A percentile compares a stretch with the other conserved stretches of the same genome.
phyloP scores from a whole-genome alignment of 2,797 vertebrate species.

The Otolemur crassicaudatus region DNA sequence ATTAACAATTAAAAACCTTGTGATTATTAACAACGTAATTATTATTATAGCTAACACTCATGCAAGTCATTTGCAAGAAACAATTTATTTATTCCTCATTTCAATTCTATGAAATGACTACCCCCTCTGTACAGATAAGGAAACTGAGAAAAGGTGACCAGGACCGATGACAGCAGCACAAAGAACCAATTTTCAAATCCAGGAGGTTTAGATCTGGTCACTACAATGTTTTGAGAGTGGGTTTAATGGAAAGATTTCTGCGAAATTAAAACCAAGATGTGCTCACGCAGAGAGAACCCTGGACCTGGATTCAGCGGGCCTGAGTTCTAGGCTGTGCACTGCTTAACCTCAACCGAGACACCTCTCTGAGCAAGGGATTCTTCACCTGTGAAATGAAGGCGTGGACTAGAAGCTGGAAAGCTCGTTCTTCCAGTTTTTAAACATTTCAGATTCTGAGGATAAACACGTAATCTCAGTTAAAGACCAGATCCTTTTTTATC shows the following conservation, averaged over 20 bases:
- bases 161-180: neutral
- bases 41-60: constrained; percentile 3
- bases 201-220: neutral
- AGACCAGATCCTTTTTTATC: neutral
- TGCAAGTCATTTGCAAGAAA: constrained; percentile 28
- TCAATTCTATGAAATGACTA: neutral
- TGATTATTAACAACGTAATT: constrained; percentile 35
- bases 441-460: neutral
- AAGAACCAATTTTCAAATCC: neutral
- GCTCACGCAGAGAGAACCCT: neutral
- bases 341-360: neutral
- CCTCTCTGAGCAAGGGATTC: neutral
- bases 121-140: neutral
- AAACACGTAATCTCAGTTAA: constrained; percentile 4
- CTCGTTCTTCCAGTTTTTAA: neutral
- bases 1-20: constrained; percentile 34
- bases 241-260: neutral
- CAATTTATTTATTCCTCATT: neutral
- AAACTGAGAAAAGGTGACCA: neutral
- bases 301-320: neutral
- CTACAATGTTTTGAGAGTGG: neutral
- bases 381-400: neutral
- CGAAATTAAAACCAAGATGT: neutral
- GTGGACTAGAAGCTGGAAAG: neutral
- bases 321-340: neutral